These are phyloP conservation scores for Megaceryle alcyon DNA, from an alignment of 2,797 vertebrate genomes.

Conservation along the genomic window DNA sequence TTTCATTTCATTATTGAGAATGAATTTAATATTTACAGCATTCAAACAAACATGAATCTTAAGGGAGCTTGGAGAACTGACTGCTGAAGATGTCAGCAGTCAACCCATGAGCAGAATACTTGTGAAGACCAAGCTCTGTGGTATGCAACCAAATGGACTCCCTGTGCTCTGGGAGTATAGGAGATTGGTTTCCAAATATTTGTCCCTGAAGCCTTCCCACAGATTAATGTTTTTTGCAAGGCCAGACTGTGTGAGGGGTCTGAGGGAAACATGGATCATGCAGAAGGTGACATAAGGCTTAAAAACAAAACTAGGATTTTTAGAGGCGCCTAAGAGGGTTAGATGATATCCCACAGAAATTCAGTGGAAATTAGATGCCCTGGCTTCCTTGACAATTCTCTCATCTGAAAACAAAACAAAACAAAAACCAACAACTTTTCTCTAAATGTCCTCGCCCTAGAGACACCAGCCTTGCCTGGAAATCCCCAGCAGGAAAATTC, in stretches of 20 bases:
- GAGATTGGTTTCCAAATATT: conserved; percentile 4
- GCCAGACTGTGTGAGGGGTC: background rate
- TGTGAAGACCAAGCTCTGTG: background rate
- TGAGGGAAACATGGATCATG: background rate
- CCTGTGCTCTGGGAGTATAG: conserved; percentile 1
- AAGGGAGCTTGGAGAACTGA: background rate
- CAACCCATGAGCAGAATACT: background rate
- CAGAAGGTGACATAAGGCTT: background rate
- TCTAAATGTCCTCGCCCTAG: background rate
- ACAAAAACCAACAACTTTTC: background rate
- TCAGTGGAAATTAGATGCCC: background rate
- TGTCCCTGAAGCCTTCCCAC: conserved; percentile 14
- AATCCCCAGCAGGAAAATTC: background rate
- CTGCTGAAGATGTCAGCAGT: conserved; percentile 1
- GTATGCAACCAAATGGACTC: background rate
- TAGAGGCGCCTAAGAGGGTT: background rate
- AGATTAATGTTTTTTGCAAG: background rate
- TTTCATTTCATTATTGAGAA: conserved; percentile 52
- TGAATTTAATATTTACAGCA: background rate
- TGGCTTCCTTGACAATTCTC: background rate
- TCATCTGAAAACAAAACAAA: background rate
- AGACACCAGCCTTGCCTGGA: background rate
- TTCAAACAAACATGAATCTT: conserved; percentile 9
- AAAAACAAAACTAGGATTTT: background rate
- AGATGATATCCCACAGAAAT: background rate